Evolutionary conservation across 2,113 vertebrate species (phyloP).

Genomic region (Bos indicus): DNA sequence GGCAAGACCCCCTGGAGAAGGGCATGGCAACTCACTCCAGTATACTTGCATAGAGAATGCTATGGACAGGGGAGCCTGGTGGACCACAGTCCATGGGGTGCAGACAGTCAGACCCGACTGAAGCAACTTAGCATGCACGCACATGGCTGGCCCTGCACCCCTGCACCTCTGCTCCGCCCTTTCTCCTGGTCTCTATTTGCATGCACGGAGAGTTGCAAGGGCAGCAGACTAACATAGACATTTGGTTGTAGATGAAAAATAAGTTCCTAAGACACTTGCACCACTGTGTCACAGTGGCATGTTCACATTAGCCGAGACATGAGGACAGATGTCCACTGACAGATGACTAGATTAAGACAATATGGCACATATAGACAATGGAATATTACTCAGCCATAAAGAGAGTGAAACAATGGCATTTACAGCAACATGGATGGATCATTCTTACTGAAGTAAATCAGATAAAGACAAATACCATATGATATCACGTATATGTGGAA

Average conservation of each 20-base stretch:
- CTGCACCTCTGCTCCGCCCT: not conserved
- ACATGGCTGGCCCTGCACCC: not conserved
- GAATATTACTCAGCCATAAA: not conserved
- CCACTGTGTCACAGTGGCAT: not conserved
- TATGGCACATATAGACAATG: not conserved
- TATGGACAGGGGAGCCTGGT: not conserved
- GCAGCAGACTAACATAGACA: not conserved
- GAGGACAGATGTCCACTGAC: not conserved
- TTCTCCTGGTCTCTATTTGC: not conserved
- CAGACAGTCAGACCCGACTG: not conserved
- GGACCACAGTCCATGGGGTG: not conserved
- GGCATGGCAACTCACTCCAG: not conserved
- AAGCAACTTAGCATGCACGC: not conserved
- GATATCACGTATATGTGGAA: not conserved
- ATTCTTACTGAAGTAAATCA: not conserved
- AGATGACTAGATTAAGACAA: not conserved
- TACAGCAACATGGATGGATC: not conserved
- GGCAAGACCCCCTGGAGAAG: not conserved
- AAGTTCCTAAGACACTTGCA: not conserved
- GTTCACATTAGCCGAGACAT: not conserved
- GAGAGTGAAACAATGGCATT: not conserved
- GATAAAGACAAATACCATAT: not conserved
- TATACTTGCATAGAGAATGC: not conserved
- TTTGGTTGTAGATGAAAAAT: not conserved
- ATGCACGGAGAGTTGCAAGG: not conserved